phyloP scores from a whole-genome alignment of 92 coral and sea anemone genomes.

The Paragorgia papillata region DNA sequence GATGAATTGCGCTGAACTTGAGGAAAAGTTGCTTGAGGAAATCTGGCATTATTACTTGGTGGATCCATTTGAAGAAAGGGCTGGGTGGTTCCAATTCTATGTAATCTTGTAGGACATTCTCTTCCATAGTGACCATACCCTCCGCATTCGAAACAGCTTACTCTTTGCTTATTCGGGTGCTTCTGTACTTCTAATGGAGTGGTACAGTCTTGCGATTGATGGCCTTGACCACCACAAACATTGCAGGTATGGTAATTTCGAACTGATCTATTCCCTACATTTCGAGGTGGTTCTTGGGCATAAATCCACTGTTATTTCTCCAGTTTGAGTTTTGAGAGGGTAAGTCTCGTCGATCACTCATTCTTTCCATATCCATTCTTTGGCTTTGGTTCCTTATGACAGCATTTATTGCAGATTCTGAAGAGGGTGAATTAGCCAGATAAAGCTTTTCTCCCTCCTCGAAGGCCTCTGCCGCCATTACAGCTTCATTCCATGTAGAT shows the following conservation, averaged over 20 bases:
- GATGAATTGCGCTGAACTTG: neutral
- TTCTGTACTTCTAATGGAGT: neutral
- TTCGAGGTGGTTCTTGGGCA: neutral
- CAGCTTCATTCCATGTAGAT: neutral
- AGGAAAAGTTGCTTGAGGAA: neutral
- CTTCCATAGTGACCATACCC: neutral
- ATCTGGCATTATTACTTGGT: too few species aligned
- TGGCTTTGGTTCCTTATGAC: neutral
- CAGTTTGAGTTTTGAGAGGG: neutral
- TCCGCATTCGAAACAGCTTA: neutral
- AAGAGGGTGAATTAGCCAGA: neutral
- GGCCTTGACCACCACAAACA: slow-evolving; percentile 5
- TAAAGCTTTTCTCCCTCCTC: neutral
- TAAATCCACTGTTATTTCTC: neutral
- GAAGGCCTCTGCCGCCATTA: neutral
- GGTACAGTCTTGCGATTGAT: slow-evolving; percentile 5
- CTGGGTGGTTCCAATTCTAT: neutral
- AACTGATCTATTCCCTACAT: neutral
- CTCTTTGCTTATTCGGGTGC: too few species aligned
- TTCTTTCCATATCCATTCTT: neutral
- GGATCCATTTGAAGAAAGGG: too few species aligned
- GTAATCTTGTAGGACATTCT: neutral
- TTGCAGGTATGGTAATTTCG: neutral
- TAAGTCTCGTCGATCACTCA: slow-evolving; percentile 1
- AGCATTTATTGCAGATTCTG: neutral